phyloP scores from a whole-genome alignment of 30 jellyfish, hydroid and myxozoan species.

The Chrysaora quinquecirrha region DNA sequence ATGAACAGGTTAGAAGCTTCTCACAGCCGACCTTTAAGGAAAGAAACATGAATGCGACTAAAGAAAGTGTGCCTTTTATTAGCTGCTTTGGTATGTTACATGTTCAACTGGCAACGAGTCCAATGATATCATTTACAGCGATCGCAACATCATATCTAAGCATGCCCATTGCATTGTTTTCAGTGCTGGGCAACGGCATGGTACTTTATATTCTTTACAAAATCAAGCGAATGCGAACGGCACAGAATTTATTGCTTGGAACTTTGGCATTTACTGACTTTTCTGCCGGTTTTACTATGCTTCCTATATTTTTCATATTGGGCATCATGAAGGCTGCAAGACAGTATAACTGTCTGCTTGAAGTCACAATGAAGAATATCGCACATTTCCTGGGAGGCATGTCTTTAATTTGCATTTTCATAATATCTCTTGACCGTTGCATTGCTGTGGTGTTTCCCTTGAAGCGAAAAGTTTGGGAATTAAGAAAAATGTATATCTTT shows the following conservation, averaged over 20 bases:
- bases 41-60: too few species aligned
- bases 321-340: background rate
- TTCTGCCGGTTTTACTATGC: background rate
- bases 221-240: background rate
- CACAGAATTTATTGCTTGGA: background rate
- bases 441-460: background rate
- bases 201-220: background rate
- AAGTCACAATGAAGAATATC: background rate
- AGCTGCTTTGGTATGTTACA: background rate
- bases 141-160: background rate
- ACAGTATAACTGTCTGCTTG: background rate
- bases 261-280: slow-evolving; percentile 22
- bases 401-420: background rate
- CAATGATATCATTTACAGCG: background rate
- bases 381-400: background rate
- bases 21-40: too few species aligned
- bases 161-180: background rate
- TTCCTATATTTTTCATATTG: background rate
- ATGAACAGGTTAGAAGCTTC: too few species aligned
- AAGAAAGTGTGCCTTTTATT: too few species aligned
- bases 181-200: background rate
- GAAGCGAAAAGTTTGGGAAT: background rate
- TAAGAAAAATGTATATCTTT: background rate
- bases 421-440: background rate
- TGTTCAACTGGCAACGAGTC: background rate